phyloP scores from a whole-genome alignment of 92 coral and sea anemone genomes.

The Porites rus region DNA sequence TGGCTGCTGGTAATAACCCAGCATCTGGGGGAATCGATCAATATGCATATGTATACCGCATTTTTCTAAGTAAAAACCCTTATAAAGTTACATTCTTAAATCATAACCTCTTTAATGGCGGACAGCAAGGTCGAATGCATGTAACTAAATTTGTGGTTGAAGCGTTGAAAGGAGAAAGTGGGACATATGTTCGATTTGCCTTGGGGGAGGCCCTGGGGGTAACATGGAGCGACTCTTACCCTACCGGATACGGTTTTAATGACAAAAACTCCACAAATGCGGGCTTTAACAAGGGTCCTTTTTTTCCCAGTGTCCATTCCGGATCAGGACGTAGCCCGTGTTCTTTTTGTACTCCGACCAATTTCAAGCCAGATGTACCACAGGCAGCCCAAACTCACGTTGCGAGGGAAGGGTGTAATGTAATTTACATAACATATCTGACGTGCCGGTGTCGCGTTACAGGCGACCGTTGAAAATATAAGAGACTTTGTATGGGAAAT shows the following conservation, averaged over 20 bases:
- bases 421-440: too few relatives aligned
- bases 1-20: slow-evolving; percentile 96
- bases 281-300: slow-evolving; percentile 69
- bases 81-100: slow-evolving; percentile 82
- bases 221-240: slow-evolving; percentile 77
- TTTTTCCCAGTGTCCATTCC: slow-evolving; percentile 85
- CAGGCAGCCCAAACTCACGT: too few relatives aligned
- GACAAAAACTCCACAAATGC: slow-evolving; percentile 53
- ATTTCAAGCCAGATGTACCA: slow-evolving; percentile 76
- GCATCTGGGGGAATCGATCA: slow-evolving; percentile 75
- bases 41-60: slow-evolving; percentile 76
- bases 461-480: too few relatives aligned
- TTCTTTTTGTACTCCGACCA: not conserved
- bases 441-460: too few relatives aligned
- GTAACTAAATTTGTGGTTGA: slow-evolving; percentile 75
- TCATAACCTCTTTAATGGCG: slow-evolving; percentile 78
- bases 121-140: slow-evolving; percentile 83
- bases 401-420: too few relatives aligned
- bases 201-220: slow-evolving; percentile 83
- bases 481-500: too few relatives aligned
- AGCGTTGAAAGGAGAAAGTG: slow-evolving; percentile 87
- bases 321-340: slow-evolving; percentile 50
- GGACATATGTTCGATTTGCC: slow-evolving; percentile 67
- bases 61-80: slow-evolving; percentile 71
- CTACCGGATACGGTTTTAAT: slow-evolving; percentile 90